These are phyloP conservation scores for Neopelma chrysocephalum DNA, from an alignment of 2,797 vertebrate species.

Conservation along the genomic window DNA sequence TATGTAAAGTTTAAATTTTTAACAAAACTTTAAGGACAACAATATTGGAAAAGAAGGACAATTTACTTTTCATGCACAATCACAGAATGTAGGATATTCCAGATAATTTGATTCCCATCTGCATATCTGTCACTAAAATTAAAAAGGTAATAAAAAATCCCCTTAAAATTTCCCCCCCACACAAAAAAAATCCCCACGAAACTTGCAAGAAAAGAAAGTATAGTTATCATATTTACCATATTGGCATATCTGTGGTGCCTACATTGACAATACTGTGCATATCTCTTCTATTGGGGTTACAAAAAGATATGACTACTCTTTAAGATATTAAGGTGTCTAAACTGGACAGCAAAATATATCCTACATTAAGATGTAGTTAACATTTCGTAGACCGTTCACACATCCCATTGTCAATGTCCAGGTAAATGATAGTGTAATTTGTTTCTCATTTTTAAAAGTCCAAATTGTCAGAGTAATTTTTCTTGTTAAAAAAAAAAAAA, in stretches of 20 bases:
- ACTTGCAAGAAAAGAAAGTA: background rate
- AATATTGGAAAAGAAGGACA: background rate
- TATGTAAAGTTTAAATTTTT: background rate
- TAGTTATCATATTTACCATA: background rate
- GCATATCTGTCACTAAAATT: background rate
- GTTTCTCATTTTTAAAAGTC: background rate
- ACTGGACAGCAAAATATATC: background rate
- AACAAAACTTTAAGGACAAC: background rate
- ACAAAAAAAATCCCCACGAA: background rate
- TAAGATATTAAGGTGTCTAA: background rate
- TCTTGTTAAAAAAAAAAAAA: background rate
- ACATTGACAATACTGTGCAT: background rate
- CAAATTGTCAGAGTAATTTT: background rate
- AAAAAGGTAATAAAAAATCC: background rate
- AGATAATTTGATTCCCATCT: background rate
- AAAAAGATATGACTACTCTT: background rate
- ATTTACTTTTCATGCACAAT: background rate
- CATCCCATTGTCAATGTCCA: background rate
- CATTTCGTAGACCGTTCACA: background rate
- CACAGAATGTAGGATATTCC: background rate
- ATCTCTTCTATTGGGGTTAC: background rate
- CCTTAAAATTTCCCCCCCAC: background rate
- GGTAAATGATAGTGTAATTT: background rate
- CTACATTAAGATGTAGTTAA: background rate
- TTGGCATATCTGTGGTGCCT: background rate